Percentiles rank a stretch among this genome's conserved stretches.
Conservation (phyloP, 1,140 invertebrate genomes). For the Prorops nasuta region DNA sequence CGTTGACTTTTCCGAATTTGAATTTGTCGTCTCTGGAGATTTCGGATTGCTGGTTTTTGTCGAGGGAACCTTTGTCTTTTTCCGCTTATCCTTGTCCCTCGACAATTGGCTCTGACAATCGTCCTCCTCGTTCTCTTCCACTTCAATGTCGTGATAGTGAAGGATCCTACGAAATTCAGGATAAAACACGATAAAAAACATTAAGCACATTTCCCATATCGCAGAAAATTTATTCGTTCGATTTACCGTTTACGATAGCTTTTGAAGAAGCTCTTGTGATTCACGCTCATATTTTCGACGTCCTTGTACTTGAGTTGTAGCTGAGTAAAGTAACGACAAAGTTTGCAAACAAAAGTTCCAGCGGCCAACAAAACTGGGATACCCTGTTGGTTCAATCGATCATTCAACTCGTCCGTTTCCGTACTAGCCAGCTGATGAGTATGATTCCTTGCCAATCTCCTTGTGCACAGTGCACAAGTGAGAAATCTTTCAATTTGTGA, state of each 20-base stretch:
- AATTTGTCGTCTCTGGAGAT: conserved; percentile 34
- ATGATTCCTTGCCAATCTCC: conserved; percentile 70
- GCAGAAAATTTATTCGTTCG: too few species aligned
- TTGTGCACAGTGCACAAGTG: conserved; percentile 73
- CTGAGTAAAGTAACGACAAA: conserved; percentile 74
- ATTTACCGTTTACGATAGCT: conserved; percentile 69
- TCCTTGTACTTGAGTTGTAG: conserved; percentile 64
- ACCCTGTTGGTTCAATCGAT: conserved; percentile 62
- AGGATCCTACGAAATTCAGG: conserved; percentile 67
- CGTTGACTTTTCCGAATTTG: conserved; percentile 36
- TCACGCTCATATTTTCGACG: conserved; percentile 53
- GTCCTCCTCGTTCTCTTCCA: conserved; percentile 63
- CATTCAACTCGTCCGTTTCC: conserved; percentile 69
- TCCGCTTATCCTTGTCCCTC: conserved; percentile 53
- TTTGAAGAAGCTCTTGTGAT: conserved; percentile 62
- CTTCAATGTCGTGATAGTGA: conserved; percentile 68
- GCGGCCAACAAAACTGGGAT: conserved; percentile 65
- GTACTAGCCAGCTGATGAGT: conserved; percentile 61
- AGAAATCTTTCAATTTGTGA: conserved; percentile 66
- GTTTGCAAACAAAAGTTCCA: conserved; percentile 68
- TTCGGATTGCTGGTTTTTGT: conserved; percentile 30
- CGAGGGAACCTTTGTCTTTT: conserved; percentile 49
- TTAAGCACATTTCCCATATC: too few species aligned
- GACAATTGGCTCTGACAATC: conserved; percentile 44
- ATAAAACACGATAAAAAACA: conserved; percentile 15